A percentile compares a stretch with the other conserved stretches of the same genome.
Conservation (phyloP, 2,113 vertebrate genomes). For the Synchiropus splendidus region DNA sequence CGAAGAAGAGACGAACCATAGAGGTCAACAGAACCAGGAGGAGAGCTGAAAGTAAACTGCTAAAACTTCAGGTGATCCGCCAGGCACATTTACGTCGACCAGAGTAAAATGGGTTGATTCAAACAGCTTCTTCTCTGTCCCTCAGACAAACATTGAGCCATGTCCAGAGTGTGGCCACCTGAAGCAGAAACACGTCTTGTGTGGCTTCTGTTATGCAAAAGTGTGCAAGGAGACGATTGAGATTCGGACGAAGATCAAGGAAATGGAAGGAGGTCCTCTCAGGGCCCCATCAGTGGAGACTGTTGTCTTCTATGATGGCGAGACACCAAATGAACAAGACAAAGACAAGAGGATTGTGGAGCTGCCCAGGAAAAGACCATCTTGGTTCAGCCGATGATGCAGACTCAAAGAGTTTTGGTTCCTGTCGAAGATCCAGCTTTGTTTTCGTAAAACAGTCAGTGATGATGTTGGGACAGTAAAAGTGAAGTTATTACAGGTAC, state of each 20-base stretch:
- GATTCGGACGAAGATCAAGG: slow-evolving; percentile 73
- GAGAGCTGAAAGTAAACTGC: slow-evolving; percentile 70
- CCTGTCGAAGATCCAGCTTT: background rate
- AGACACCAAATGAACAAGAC: slow-evolving; percentile 66
- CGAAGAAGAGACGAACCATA: slow-evolving; percentile 85
- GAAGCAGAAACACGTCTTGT: slow-evolving; percentile 86
- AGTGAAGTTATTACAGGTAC: too few relatives aligned
- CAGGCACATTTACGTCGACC: too few relatives aligned
- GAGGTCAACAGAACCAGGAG: slow-evolving; percentile 88
- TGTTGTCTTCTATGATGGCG: slow-evolving; percentile 78
- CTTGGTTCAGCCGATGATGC: slow-evolving; percentile 77
- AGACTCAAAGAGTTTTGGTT: background rate
- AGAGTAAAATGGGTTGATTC: background rate
- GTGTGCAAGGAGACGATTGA: slow-evolving; percentile 73
- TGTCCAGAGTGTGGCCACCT: slow-evolving; percentile 88
- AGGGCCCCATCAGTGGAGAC: slow-evolving; percentile 73
- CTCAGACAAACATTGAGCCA: slow-evolving; percentile 80
- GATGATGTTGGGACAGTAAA: too few relatives aligned
- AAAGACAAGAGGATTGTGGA: slow-evolving; percentile 83
- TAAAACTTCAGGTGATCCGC: slow-evolving; percentile 74
- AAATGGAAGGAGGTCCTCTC: slow-evolving; percentile 76
- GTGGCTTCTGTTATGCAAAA: slow-evolving; percentile 84
- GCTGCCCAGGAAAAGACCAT: slow-evolving; percentile 75
- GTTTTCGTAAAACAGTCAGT: background rate
- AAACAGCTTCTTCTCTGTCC: slow-evolving; percentile 6